A percentile compares a stretch with the other conserved stretches of the same genome.
These are phyloP conservation scores for Meta bourneti DNA, from an alignment of 2,888 invertebrate species.

Conservation along the genomic window DNA sequence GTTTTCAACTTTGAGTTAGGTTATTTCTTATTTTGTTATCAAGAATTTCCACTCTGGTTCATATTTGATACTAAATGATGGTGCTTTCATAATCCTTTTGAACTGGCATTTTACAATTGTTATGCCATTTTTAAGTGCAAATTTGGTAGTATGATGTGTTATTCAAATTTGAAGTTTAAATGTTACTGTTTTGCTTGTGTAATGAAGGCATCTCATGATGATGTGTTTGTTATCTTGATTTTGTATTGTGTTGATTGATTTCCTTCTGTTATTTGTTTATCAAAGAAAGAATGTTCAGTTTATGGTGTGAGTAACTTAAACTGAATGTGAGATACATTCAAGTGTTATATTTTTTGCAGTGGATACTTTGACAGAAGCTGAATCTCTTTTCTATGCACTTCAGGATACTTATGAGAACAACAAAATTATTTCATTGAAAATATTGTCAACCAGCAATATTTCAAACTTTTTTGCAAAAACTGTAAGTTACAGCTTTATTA, in stretches of 20 bases:
- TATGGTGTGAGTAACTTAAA: not conserved
- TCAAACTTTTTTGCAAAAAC: not conserved
- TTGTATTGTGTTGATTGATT: not conserved
- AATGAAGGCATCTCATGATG: too few species aligned
- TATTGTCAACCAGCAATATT: slow-evolving; percentile 82
- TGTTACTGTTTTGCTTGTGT: too few species aligned
- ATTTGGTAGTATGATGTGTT: too few species aligned
- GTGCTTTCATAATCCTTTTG: too few species aligned
- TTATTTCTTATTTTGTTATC: too few species aligned
- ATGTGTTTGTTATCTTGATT: too few species aligned
- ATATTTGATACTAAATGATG: not conserved
- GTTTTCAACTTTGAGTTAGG: not conserved
- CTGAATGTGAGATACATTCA: not conserved
- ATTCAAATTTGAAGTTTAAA: too few species aligned
- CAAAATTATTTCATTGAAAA: slow-evolving; percentile 85
- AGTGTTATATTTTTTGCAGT: slow-evolving; percentile 14
- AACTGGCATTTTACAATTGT: too few species aligned
- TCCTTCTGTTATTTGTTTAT: not conserved
- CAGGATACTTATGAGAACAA: slow-evolving; percentile 90
- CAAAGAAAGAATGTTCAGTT: not conserved
- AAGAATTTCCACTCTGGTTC: too few species aligned
- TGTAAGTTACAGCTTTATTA: too few species aligned
- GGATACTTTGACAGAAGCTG: slow-evolving; percentile 79
- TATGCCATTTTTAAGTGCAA: too few species aligned
- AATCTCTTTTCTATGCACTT: slow-evolving; percentile 83